Percentiles rank a stretch among this genome's conserved stretches.
phyloP scores from a whole-genome alignment of 2,888 invertebrate species.

The Eristalinus aeneus region DNA sequence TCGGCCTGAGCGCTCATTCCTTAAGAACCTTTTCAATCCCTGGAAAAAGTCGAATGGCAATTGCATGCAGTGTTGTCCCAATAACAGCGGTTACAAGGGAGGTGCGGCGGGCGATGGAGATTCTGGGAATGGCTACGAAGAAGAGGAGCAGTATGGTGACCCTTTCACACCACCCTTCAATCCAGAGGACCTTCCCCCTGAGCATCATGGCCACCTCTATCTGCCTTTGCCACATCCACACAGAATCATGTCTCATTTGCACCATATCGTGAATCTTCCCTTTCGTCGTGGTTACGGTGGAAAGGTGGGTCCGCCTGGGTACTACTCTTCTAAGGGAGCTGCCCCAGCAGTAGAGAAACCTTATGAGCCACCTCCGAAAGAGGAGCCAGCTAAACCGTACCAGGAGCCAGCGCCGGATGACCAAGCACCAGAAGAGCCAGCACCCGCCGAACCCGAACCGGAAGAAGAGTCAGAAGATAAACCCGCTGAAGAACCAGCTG shows the following conservation, averaged over 20 bases:
- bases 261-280: constrained; percentile 26
- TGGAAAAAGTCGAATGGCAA: constrained; percentile 33
- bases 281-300: constrained; percentile 44
- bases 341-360: background rate
- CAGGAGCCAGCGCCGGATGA: constrained; percentile 12
- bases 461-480: background rate
- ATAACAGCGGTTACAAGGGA: constrained; percentile 32
- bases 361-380: constrained; percentile 7
- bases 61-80: constrained; percentile 57
- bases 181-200: constrained; percentile 2
- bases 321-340: constrained; percentile 25
- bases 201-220: constrained; percentile 33
- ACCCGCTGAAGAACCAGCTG: no score
- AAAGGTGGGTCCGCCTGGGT: background rate
- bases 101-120: constrained; percentile 39
- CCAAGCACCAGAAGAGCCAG: background rate
- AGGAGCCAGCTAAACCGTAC: constrained; percentile 12
- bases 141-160: background rate
- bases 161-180: constrained; percentile 10
- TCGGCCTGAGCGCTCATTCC: constrained; percentile 74
- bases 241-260: constrained; percentile 39
- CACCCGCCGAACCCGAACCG: no score
- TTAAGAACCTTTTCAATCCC: constrained; percentile 72
- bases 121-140: background rate
- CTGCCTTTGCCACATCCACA: constrained; percentile 48